phyloP scores from a whole-genome alignment of 2,888 invertebrate genomes.

The Odontomyia ornata region DNA sequence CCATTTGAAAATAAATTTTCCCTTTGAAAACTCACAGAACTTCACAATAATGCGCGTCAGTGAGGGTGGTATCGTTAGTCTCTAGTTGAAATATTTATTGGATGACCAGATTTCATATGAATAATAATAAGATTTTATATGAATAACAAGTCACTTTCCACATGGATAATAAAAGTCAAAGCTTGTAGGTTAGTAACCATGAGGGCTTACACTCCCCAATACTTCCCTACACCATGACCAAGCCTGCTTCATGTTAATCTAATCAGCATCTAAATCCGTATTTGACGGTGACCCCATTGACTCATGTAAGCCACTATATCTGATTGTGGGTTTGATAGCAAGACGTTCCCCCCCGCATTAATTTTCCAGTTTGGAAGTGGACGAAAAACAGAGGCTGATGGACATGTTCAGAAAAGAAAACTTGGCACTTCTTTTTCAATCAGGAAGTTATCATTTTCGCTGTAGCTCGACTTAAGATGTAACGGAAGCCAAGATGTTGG shows the following conservation, averaged over 20 bases:
- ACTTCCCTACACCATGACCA: not conserved
- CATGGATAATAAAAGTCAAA: too few relatives aligned
- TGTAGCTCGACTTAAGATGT: conserved; percentile 4
- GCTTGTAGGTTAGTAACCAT: too few relatives aligned
- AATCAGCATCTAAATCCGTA: not conserved
- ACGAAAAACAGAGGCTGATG: not conserved
- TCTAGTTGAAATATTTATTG: too few relatives aligned
- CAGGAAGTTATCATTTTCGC: conserved; percentile 17
- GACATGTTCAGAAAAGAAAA: too few relatives aligned
- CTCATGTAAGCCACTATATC: not conserved
- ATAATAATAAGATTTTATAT: too few relatives aligned
- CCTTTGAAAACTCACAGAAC: too few relatives aligned
- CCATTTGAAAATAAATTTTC: too few relatives aligned
- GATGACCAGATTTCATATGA: too few relatives aligned
- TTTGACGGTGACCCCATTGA: conserved; percentile 2
- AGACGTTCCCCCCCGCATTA: conserved; percentile 1
- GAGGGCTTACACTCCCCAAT: not conserved
- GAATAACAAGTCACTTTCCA: too few relatives aligned
- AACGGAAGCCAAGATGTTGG: conserved; percentile 11
- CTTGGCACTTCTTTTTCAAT: conserved; percentile 1
- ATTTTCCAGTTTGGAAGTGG: not conserved
- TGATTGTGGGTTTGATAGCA: not conserved
- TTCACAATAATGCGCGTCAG: too few relatives aligned
- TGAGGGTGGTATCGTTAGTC: too few relatives aligned
- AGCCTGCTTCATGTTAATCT: not conserved